These are phyloP conservation scores for Neotoma lepida DNA, from an alignment of 2,113 vertebrate genomes.

Conservation along the genomic window DNA sequence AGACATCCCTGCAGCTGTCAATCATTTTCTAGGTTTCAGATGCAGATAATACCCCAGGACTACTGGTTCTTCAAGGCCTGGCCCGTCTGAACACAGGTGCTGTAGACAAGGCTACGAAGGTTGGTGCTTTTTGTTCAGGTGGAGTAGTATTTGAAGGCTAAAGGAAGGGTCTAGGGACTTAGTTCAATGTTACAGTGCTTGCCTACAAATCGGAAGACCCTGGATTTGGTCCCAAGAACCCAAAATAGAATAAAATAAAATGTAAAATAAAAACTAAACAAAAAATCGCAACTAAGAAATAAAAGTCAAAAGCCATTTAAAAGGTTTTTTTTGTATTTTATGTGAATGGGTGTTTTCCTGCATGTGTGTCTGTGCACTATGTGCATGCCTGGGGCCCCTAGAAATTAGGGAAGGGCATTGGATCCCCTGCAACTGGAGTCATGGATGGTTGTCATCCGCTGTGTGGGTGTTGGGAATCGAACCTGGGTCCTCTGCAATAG, in stretches of 20 bases:
- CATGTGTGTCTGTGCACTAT: neutral
- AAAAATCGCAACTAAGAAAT: neutral
- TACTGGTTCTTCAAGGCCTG: conserved; percentile 88
- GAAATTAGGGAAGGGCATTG: neutral
- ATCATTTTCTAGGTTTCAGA: conserved; percentile 88
- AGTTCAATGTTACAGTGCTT: neutral
- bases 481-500: neutral
- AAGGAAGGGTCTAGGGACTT: neutral
- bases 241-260: neutral
- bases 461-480: neutral
- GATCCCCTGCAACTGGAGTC: neutral
- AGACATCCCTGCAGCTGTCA: conserved; percentile 4
- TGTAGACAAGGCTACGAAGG: conserved; percentile 90
- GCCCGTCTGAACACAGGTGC: conserved; percentile 90
- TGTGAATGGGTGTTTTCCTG: neutral
- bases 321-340: neutral
- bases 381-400: neutral
- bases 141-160: conserved; percentile 19
- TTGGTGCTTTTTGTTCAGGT: conserved; percentile 74
- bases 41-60: conserved; percentile 86
- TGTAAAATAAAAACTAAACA: neutral
- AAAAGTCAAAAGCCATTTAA: conserved; percentile 27
- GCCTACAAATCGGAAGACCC: neutral
- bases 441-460: neutral
- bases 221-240: neutral